A percentile compares a stretch with the other conserved stretches of the same genome.
These are phyloP conservation scores for Progne subis DNA, from an alignment of 2,113 vertebrate genomes.

Conservation along the genomic window DNA sequence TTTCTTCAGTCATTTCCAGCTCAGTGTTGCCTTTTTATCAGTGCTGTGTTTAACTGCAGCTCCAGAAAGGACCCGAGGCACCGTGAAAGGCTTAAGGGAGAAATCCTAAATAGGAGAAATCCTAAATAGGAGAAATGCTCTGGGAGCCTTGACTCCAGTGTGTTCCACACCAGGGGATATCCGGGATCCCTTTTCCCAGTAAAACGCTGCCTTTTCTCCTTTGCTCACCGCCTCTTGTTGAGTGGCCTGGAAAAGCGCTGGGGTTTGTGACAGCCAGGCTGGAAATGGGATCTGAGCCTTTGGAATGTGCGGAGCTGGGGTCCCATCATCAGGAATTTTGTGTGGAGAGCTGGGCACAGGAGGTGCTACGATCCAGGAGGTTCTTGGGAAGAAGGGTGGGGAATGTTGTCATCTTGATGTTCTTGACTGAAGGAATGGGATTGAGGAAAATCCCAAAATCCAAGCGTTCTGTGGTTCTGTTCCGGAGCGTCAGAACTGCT, in stretches of 20 bases:
- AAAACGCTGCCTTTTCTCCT: background rate
- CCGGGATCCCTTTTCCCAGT: background rate
- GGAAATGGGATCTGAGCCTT: background rate
- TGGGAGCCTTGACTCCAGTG: background rate
- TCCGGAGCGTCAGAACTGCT: background rate
- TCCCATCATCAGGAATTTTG: background rate
- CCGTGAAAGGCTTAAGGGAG: background rate
- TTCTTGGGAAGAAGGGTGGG: background rate
- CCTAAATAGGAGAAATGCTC: background rate
- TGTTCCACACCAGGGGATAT: background rate
- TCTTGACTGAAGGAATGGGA: background rate
- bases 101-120: background rate
- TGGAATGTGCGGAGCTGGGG: background rate
- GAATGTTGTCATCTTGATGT: background rate
- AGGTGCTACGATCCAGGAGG: background rate
- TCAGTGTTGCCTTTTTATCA: background rate
- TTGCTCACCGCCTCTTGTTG: too few species aligned
- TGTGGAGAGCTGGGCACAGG: background rate
- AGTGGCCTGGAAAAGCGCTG: background rate
- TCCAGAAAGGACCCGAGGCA: background rate
- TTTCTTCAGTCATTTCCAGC: background rate
- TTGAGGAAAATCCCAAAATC: background rate
- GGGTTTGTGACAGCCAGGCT: background rate
- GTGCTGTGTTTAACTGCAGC: background rate
- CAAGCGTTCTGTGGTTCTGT: accelerated